A percentile compares a stretch with the other conserved stretches of the same genome.
These are phyloP conservation scores for Diabrotica virgifera DNA, from an alignment of 1,140 invertebrate species.

Conservation along the genomic window DNA sequence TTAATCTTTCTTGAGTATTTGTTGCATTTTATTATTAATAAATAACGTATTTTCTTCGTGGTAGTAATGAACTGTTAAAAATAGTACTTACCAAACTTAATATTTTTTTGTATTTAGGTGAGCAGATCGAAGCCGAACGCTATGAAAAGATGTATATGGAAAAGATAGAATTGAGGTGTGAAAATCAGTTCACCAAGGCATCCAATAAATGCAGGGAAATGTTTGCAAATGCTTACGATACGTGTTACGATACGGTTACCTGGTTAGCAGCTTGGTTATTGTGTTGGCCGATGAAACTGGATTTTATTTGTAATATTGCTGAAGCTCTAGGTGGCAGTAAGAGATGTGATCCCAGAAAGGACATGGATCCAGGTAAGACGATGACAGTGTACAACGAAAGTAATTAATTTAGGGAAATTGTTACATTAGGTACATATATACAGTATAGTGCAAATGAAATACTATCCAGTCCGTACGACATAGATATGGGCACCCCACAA, in stretches of 20 bases:
- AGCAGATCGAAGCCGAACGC: slow-evolving; percentile 45
- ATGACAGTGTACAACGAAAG: too few species aligned
- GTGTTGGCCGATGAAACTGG: slow-evolving; percentile 71
- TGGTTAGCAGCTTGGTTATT: slow-evolving; percentile 56
- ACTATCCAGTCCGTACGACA: too few species aligned
- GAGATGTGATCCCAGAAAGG: slow-evolving; percentile 55
- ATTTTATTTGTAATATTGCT: slow-evolving; percentile 63
- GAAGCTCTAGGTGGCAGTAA: slow-evolving; percentile 49
- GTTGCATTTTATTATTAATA: not conserved
- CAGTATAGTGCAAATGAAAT: too few species aligned
- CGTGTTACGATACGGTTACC: slow-evolving; percentile 58
- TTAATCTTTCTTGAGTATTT: too few species aligned
- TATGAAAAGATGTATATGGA: slow-evolving; percentile 58
- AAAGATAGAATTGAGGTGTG: slow-evolving; percentile 63
- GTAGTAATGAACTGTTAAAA: too few species aligned
- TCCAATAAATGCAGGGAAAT: slow-evolving; percentile 53
- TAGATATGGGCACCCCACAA: too few species aligned
- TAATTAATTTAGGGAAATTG: too few species aligned
- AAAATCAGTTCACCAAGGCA: slow-evolving; percentile 55
- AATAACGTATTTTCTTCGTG: not conserved
- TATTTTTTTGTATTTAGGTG: slow-evolving; percentile 20
- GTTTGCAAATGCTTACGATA: slow-evolving; percentile 58
- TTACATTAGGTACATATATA: too few species aligned
- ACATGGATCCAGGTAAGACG: slow-evolving; percentile 52
- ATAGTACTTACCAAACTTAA: too few species aligned